A percentile compares a stretch with the other conserved stretches of the same genome.
These are phyloP conservation scores for Metaphire vulgaris DNA, from an alignment of 1,140 invertebrate species.

Conservation along the genomic window DNA sequence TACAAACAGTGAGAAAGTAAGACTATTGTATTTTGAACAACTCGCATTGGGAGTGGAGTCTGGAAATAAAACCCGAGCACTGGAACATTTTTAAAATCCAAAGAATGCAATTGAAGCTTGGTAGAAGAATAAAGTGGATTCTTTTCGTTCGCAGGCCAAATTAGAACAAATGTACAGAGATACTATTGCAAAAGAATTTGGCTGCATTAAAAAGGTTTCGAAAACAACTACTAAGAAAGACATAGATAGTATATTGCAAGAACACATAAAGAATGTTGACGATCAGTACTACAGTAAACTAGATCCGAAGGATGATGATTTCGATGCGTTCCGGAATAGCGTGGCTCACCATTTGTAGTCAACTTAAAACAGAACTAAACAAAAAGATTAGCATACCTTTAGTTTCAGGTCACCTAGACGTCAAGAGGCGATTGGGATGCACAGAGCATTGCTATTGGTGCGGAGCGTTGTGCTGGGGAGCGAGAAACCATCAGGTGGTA, in stretches of 20 bases:
- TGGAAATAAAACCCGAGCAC: background rate
- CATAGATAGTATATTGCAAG: background rate
- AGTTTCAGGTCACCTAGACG: background rate
- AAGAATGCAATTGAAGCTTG: background rate
- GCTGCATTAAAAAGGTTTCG: background rate
- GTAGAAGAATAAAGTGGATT: background rate
- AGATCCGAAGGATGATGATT: background rate
- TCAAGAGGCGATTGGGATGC: background rate
- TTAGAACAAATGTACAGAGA: background rate
- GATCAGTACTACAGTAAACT: conserved; percentile 1
- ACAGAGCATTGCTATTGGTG: background rate
- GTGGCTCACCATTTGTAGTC: too few species aligned
- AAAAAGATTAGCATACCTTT: background rate
- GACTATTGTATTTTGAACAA: background rate
- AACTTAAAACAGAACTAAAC: too few species aligned
- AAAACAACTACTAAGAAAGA: background rate
- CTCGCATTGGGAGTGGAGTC: background rate
- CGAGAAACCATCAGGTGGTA: background rate
- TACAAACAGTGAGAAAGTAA: background rate
- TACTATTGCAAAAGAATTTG: background rate
- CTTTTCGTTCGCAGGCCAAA: background rate
- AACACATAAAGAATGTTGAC: background rate
- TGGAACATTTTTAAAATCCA: background rate
- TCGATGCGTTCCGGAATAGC: background rate
- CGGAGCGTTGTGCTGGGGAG: background rate